Conservation (phyloP, 2,888 invertebrate species). For the Apamea monoglypha region DNA sequence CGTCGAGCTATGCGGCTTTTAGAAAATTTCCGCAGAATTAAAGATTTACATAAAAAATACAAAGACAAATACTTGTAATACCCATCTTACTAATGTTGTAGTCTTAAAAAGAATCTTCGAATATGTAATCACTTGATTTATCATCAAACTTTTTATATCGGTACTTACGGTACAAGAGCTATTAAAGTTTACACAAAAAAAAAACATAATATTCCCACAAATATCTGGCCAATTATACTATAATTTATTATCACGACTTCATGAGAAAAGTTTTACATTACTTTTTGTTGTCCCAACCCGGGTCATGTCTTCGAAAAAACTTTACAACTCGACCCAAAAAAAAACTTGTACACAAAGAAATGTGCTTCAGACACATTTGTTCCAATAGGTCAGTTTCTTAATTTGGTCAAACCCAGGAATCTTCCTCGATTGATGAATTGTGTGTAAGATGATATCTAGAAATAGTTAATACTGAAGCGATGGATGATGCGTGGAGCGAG, state of each 20-base stretch:
- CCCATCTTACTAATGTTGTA: constrained; percentile 20
- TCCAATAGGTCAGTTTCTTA: neutral
- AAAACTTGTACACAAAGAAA: neutral
- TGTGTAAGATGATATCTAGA: neutral
- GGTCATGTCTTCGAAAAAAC: constrained; percentile 16
- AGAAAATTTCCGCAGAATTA: neutral
- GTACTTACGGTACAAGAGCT: constrained; percentile 20
- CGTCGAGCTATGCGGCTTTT: no score
- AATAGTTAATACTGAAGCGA: no score
- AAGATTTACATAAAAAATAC: neutral
- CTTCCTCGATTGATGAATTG: neutral
- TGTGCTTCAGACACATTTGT: neutral
- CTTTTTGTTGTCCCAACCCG: constrained; percentile 23
- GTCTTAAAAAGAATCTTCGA: neutral
- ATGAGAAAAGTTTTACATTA: constrained; percentile 31
- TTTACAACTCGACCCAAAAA: constrained; percentile 2
- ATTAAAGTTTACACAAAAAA: constrained; percentile 28
- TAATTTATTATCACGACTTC: constrained; percentile 38
- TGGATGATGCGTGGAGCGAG: no score
- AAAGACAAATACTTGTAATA: constrained; percentile 22
- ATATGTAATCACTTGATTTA: constrained; percentile 33
- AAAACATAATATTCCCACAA: constrained; percentile 42
- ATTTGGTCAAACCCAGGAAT: neutral
- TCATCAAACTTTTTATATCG: constrained; percentile 11
- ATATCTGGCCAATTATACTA: constrained; percentile 38